These are phyloP conservation scores for Podotricha telesiphe DNA, from an alignment of 2,888 invertebrate species.

Conservation along the genomic window DNA sequence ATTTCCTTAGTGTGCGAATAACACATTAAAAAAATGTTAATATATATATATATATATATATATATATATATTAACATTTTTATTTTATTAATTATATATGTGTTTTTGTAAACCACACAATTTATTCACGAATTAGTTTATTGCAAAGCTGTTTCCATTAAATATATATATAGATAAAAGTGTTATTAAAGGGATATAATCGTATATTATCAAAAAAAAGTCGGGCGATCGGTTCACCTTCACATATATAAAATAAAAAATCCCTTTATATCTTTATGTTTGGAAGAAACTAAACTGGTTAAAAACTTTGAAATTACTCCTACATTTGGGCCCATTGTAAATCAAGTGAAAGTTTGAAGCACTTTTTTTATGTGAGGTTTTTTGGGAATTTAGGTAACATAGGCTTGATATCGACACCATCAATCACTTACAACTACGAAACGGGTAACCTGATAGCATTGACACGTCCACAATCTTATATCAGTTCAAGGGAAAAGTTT, in stretches of 20 bases:
- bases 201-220: not conserved
- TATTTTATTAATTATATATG: too few relatives aligned
- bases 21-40: too few relatives aligned
- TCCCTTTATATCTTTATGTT: slow-evolving; percentile 6
- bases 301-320: slow-evolving; percentile 20
- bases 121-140: too few relatives aligned
- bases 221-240: not conserved
- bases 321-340: slow-evolving; percentile 21
- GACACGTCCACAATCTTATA: slow-evolving; percentile 48
- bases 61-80: too few relatives aligned
- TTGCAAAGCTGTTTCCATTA: too few relatives aligned
- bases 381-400: slow-evolving; percentile 27
- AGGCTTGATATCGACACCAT: slow-evolving; percentile 43
- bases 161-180: too few relatives aligned
- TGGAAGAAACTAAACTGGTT: slow-evolving; percentile 21
- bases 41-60: too few relatives aligned
- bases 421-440: slow-evolving; percentile 51
- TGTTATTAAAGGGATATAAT: too few relatives aligned
- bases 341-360: slow-evolving; percentile 16
- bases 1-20: too few relatives aligned
- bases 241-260: not conserved
- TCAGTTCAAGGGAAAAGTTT: slow-evolving; percentile 37
- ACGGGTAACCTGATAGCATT: slow-evolving; percentile 49
- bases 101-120: too few relatives aligned
- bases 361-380: slow-evolving; percentile 14